Evolutionary conservation across 1,140 invertebrate genomes (phyloP).

Genomic region (Marisa cornuarietis): DNA sequence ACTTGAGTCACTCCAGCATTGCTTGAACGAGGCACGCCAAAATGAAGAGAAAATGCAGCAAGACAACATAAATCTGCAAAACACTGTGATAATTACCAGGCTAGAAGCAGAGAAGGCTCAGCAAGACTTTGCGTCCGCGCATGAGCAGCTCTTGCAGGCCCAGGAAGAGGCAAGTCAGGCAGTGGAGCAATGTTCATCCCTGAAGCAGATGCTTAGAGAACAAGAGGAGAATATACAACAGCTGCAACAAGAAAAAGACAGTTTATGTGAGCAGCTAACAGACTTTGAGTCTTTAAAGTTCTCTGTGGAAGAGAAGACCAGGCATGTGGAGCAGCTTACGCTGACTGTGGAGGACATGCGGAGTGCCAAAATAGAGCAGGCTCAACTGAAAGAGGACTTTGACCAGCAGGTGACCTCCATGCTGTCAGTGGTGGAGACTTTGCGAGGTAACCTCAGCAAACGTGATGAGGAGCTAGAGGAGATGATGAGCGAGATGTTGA

Average conservation of each 20-base stretch:
- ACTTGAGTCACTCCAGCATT: no score
- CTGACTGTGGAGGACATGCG: constrained; percentile 18
- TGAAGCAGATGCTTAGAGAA: constrained; percentile 15
- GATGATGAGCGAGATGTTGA: constrained; percentile 13
- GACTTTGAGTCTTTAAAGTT: constrained; percentile 16
- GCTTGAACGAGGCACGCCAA: neutral
- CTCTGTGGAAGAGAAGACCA: constrained; percentile 16
- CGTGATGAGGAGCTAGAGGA: constrained; percentile 13
- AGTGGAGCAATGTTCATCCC: neutral
- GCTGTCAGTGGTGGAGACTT: constrained; percentile 14
- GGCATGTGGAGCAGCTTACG: constrained; percentile 2
- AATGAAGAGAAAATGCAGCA: neutral
- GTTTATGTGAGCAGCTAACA: neutral
- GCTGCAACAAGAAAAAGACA: constrained; percentile 11
- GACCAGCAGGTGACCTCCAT: constrained; percentile 16
- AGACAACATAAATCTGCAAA: neutral
- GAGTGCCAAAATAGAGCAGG: constrained; percentile 3
- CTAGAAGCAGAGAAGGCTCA: no score
- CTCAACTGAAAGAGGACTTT: neutral
- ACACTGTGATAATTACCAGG: no score
- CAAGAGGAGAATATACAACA: constrained; percentile 14
- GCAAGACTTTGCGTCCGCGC: no score
- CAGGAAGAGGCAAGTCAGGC: neutral
- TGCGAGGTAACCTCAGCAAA: constrained; percentile 3
- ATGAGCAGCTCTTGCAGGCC: no score